Percentiles rank a stretch among this genome's conserved stretches.
phyloP scores from a whole-genome alignment of 1,140 invertebrate genomes.

The Zaprionus ornatus region DNA sequence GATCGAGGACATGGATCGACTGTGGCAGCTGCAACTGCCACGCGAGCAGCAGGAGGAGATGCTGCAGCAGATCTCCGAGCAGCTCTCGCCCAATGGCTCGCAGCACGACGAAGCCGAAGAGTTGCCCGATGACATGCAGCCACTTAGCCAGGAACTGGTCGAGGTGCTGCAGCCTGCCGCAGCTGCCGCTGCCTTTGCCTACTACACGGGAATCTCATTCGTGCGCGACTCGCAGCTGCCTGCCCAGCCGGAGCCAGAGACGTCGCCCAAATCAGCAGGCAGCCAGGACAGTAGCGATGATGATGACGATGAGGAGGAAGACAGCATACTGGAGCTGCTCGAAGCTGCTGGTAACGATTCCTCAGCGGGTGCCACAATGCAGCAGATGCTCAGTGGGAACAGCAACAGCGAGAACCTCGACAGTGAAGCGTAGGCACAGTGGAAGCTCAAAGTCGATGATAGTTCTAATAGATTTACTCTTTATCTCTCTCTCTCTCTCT shows the following conservation, averaged over 20 bases:
- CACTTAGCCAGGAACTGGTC: constrained; percentile 69
- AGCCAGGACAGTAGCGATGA: constrained; percentile 71
- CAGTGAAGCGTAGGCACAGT: constrained; percentile 63
- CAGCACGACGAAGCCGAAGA: constrained; percentile 38
- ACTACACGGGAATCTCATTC: constrained; percentile 79
- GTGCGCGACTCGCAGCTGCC: constrained; percentile 62
- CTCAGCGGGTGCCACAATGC: constrained; percentile 53
- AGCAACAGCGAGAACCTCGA: constrained; percentile 50
- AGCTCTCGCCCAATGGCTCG: constrained; percentile 59
- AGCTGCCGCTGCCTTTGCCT: constrained; percentile 73
- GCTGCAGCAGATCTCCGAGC: constrained; percentile 72
- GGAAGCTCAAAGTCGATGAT: not conserved
- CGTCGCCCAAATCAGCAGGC: constrained; percentile 16
- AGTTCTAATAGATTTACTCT: not conserved
- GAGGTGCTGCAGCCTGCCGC: constrained; percentile 68
- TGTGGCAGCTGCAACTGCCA: constrained; percentile 72
- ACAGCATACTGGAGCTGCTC: constrained; percentile 58
- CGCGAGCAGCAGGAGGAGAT: constrained; percentile 68
- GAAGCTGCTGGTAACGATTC: constrained; percentile 37
- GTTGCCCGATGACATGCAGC: constrained; percentile 50
- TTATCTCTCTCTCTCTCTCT: not conserved
- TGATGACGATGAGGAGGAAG: constrained; percentile 62
- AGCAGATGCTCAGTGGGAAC: constrained; percentile 58
- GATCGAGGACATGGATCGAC: constrained; percentile 74
- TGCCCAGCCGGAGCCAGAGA: constrained; percentile 25